These are phyloP conservation scores for Brachionus manjavacas DNA, from an alignment of 1,140 invertebrate genomes.

Conservation along the genomic window DNA sequence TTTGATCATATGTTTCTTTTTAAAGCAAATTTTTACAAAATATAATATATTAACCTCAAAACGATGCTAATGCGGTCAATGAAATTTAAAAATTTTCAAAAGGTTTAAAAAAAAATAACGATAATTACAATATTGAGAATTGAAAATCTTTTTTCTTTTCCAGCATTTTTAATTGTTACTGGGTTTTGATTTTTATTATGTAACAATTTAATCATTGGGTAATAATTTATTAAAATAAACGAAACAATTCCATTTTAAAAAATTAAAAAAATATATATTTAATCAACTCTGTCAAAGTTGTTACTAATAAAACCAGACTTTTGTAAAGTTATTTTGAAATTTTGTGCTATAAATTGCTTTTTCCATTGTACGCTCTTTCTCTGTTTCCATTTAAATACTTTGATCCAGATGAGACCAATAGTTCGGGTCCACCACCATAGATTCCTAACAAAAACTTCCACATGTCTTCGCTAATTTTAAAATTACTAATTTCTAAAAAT, in stretches of 20 bases:
- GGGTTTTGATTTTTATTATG: too few relatives aligned
- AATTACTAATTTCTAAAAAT: conserved; percentile 16
- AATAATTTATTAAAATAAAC: conserved; percentile 8
- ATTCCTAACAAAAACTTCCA: conserved; percentile 20
- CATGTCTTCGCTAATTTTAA: conserved; percentile 39
- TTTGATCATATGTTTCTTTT: too few relatives aligned
- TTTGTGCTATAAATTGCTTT: not conserved
- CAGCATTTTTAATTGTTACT: too few relatives aligned
- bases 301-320: not conserved
- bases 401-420: not conserved
- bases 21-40: too few relatives aligned
- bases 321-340: not conserved
- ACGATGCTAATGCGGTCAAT: too few relatives aligned
- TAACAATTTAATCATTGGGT: not conserved
- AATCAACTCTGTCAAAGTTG: not conserved
- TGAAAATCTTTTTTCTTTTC: too few relatives aligned
- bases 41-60: too few relatives aligned
- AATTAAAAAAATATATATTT: not conserved
- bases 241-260: not conserved
- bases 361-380: not conserved
- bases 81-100: too few relatives aligned
- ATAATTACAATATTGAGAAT: too few relatives aligned
- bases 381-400: not conserved
- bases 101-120: too few relatives aligned
- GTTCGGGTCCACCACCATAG: conserved; percentile 34